Conservation (phyloP, 2,797 vertebrate genomes). For the Alectoris magna region DNA sequence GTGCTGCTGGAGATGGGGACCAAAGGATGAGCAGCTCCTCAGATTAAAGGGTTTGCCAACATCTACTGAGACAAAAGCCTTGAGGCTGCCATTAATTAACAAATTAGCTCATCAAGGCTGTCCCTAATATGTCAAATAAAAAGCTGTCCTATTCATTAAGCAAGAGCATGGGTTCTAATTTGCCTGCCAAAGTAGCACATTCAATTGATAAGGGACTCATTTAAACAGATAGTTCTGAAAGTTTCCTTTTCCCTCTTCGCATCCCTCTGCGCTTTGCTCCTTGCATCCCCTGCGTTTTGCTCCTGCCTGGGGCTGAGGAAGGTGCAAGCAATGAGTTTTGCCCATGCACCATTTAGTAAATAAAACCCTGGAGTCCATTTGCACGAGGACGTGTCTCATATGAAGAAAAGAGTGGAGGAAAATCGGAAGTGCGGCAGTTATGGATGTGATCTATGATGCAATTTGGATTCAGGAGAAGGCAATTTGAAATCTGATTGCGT, state of each 20-base stretch:
- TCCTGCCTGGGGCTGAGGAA: conserved; percentile 20
- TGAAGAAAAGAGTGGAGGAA: neutral
- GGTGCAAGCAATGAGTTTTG: conserved; percentile 41
- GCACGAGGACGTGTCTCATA: neutral
- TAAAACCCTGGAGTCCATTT: conserved; percentile 64
- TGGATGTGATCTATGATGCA: conserved; percentile 62
- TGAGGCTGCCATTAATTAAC: conserved; percentile 51
- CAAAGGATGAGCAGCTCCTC: neutral
- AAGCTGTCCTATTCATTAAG: conserved; percentile 57
- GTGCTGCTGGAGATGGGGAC: neutral
- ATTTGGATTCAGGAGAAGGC: conserved; percentile 68
- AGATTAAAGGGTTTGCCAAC: conserved; percentile 12
- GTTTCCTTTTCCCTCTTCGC: neutral
- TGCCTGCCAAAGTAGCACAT: neutral
- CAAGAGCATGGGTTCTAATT: conserved; percentile 12
- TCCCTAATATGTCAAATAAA: conserved; percentile 36
- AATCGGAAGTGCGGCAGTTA: conserved; percentile 14
- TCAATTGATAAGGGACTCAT: conserved; percentile 13
- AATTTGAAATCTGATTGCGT: conserved; percentile 70
- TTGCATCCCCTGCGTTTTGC: neutral
- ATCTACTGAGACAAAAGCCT: conserved; percentile 28
- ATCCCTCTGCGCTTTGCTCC: neutral
- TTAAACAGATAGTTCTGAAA: neutral
- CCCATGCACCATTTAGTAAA: conserved; percentile 60
- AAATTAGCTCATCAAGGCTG: conserved; percentile 48